Evolutionary conservation across 1,140 invertebrate species (phyloP).

Genomic region (Nixonia krombeini): DNA sequence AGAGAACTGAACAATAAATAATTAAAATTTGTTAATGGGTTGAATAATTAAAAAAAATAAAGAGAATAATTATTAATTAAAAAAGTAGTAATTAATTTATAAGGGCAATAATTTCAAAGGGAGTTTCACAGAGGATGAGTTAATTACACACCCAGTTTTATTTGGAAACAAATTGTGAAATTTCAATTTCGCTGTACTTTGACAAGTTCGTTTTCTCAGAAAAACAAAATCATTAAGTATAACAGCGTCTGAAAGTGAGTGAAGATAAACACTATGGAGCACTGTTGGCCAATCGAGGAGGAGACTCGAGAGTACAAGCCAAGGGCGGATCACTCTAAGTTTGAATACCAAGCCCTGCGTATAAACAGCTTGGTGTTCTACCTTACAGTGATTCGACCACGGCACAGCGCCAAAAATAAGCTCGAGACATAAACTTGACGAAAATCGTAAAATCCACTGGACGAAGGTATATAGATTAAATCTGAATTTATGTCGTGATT

Average conservation of each 20-base stretch:
- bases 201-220: constrained; percentile 31
- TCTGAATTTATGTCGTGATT: too few relatives aligned
- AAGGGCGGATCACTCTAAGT: constrained; percentile 83
- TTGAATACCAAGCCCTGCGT: constrained; percentile 86
- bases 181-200: neutral
- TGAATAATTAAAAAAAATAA: too few relatives aligned
- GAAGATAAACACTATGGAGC: constrained; percentile 29
- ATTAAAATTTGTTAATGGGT: too few relatives aligned
- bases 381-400: constrained; percentile 86
- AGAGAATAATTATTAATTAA: too few relatives aligned
- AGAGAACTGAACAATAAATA: too few relatives aligned
- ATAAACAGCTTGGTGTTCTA: constrained; percentile 87
- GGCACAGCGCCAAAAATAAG: constrained; percentile 48
- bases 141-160: too few relatives aligned
- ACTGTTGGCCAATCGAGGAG: constrained; percentile 33
- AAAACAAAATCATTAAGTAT: constrained; percentile 32
- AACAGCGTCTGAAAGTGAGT: constrained; percentile 9
- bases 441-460: too few relatives aligned
- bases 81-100: too few relatives aligned
- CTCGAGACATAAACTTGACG: too few relatives aligned
- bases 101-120: too few relatives aligned
- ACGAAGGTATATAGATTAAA: too few relatives aligned
- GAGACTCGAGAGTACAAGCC: constrained; percentile 42
- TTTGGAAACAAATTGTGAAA: neutral
- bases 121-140: too few relatives aligned